Percentiles rank a stretch among this genome's conserved stretches.
These are phyloP conservation scores for Nettapus auritus DNA, from an alignment of 2,113 vertebrate genomes.

Conservation along the genomic window DNA sequence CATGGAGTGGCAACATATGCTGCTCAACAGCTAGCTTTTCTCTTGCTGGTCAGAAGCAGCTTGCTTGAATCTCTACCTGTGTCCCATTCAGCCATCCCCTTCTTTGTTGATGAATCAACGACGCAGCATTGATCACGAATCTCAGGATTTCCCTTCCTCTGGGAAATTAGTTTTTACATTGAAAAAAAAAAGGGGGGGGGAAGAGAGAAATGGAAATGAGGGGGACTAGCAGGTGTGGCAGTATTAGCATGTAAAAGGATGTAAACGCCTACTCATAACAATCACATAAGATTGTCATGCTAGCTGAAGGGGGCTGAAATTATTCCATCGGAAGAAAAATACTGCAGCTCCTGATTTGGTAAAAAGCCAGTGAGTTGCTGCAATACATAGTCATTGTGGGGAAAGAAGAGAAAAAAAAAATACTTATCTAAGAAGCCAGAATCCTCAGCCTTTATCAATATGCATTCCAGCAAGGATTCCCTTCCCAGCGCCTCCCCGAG, in stretches of 20 bases:
- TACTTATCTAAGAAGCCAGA: constrained; percentile 68
- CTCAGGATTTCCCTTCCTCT: constrained; percentile 62
- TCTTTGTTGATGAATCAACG: constrained; percentile 68
- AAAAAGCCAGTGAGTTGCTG: constrained; percentile 82
- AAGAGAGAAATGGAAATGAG: constrained; percentile 47
- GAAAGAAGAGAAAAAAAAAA: constrained; percentile 60
- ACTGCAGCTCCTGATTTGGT: constrained; percentile 83
- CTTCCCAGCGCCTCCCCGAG: constrained; percentile 33
- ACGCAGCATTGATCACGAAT: constrained; percentile 53
- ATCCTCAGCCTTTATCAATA: constrained; percentile 71
- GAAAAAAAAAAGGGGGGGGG: fast-evolving
- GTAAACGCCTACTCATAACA: constrained; percentile 81
- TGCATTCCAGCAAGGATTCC: constrained; percentile 65
- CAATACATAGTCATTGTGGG: constrained; percentile 80
- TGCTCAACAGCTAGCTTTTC: constrained; percentile 68
- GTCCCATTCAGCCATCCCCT: constrained; percentile 74
- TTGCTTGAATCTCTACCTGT: constrained; percentile 70
- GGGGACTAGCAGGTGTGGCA: constrained; percentile 79
- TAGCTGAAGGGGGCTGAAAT: constrained; percentile 80
- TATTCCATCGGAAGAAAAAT: constrained; percentile 78
- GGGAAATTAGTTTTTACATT: constrained; percentile 65
- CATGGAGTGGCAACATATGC: constrained; percentile 74
- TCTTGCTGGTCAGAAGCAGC: constrained; percentile 65
- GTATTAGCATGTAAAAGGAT: constrained; percentile 82
- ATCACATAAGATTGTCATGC: constrained; percentile 80